phyloP scores from a whole-genome alignment of 1,140 invertebrate genomes.

The Xylocopa sonorina region DNA sequence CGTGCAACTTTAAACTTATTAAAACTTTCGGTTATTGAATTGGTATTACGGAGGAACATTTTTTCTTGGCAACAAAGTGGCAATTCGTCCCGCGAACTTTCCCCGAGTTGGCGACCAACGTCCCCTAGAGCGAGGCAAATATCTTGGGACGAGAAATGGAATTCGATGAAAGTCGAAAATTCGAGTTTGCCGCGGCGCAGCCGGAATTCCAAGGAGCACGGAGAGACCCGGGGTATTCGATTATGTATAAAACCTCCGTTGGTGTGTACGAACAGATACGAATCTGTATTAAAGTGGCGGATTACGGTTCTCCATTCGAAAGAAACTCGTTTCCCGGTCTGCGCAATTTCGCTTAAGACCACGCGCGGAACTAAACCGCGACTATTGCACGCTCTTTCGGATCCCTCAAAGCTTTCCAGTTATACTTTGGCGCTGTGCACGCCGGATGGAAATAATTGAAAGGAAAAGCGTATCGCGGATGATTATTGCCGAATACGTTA shows the following conservation, averaged over 20 bases:
- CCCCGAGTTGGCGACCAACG: background rate
- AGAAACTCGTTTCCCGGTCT: slow-evolving; percentile 14
- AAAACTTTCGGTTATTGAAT: too few relatives aligned
- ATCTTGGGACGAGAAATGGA: background rate
- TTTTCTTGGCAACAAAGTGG: too few relatives aligned
- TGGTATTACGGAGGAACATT: too few relatives aligned
- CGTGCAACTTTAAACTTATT: too few relatives aligned
- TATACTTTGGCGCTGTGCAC: background rate
- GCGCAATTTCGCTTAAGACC: slow-evolving; percentile 11
- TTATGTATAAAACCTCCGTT: background rate
- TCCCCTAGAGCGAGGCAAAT: background rate
- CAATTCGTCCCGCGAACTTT: background rate
- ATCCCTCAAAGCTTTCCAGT: background rate
- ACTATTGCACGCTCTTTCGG: slow-evolving; percentile 1
- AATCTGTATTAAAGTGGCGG: slow-evolving; percentile 31
- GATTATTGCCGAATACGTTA: background rate
- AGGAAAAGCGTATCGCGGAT: background rate
- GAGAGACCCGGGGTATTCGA: background rate
- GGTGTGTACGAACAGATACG: background rate
- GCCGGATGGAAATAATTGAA: background rate
- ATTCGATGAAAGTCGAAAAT: background rate
- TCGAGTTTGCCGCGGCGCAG: background rate
- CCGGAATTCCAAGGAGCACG: background rate
- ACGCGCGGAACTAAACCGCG: slow-evolving; percentile 9
- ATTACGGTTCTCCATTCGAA: slow-evolving; percentile 8